A percentile compares a stretch with the other conserved stretches of the same genome.
Conservation (phyloP, 2,888 invertebrate genomes). For the Torymus tubicola region DNA sequence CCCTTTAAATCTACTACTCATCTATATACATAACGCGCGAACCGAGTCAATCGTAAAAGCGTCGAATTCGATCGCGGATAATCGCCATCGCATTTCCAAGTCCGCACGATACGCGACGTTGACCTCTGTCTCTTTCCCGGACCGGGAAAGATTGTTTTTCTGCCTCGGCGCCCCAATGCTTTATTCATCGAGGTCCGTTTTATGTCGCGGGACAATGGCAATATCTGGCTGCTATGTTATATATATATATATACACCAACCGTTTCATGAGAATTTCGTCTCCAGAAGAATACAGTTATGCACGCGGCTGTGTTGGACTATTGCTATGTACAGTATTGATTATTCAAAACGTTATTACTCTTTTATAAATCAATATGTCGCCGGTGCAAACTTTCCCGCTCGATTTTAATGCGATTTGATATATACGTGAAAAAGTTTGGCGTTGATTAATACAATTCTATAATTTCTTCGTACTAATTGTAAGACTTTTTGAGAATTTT, state of each 20-base stretch:
- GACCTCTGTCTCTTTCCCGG: slow-evolving; percentile 7
- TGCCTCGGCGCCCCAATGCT: slow-evolving; percentile 51
- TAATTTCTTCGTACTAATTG: too few relatives aligned
- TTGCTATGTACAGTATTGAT: slow-evolving; percentile 21
- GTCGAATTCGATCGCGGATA: not conserved
- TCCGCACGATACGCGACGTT: slow-evolving; percentile 37
- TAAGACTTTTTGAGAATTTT: too few relatives aligned
- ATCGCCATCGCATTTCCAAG: slow-evolving; percentile 26
- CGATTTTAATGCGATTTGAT: slow-evolving; percentile 7
- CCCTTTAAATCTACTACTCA: too few relatives aligned
- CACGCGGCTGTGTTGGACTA: not conserved
- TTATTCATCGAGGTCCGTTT: slow-evolving; percentile 54
- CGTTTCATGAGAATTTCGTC: slow-evolving; percentile 46
- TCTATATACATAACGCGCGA: not conserved
- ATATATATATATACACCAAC: slow-evolving; percentile 34
- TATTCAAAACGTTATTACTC: slow-evolving; percentile 42
- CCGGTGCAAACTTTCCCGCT: not conserved
- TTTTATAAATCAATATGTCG: slow-evolving; percentile 45
- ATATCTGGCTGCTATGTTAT: slow-evolving; percentile 16
- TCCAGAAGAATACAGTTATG: slow-evolving; percentile 14
- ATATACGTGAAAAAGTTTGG: too few relatives aligned
- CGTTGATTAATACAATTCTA: too few relatives aligned
- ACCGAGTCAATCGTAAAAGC: not conserved
- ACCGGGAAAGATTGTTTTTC: slow-evolving; percentile 52
- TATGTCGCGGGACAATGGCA: slow-evolving; percentile 40